phyloP scores from a whole-genome alignment of 1,140 invertebrate species.

The Sinella curviseta region DNA sequence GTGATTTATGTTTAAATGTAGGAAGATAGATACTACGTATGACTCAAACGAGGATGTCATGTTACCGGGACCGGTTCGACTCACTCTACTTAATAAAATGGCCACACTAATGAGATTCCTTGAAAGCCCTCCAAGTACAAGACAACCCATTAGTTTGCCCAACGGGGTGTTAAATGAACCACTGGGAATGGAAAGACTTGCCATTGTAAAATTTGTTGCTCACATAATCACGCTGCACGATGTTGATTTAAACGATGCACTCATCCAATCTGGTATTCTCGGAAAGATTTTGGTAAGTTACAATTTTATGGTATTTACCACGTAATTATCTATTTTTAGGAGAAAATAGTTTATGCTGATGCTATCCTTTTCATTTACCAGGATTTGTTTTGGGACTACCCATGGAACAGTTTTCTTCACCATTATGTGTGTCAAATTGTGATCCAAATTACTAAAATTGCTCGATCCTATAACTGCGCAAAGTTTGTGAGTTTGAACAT shows the following conservation, averaged over 20 bases:
- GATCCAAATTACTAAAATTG: slow-evolving; percentile 23
- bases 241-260: slow-evolving; percentile 15
- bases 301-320: background rate
- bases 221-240: slow-evolving; percentile 37
- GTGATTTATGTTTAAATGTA: no score
- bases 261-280: slow-evolving; percentile 28
- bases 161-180: slow-evolving; percentile 39
- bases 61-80: background rate
- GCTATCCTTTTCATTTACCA: background rate
- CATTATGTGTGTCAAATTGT: slow-evolving; percentile 36
- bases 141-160: slow-evolving; percentile 26
- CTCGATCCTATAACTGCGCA: slow-evolving; percentile 3
- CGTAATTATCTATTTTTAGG: background rate
- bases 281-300: slow-evolving; percentile 27
- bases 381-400: slow-evolving; percentile 43
- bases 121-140: slow-evolving; percentile 3
- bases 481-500: background rate
- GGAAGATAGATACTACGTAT: background rate
- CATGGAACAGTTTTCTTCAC: slow-evolving; percentile 46
- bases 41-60: slow-evolving; percentile 21
- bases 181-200: slow-evolving; percentile 36
- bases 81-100: background rate
- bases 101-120: slow-evolving; percentile 11
- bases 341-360: background rate
- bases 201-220: slow-evolving; percentile 44